Base-by-base conservation (phyloP, 2,888 invertebrate genomes). In the Mythimna ferrago region DNA sequence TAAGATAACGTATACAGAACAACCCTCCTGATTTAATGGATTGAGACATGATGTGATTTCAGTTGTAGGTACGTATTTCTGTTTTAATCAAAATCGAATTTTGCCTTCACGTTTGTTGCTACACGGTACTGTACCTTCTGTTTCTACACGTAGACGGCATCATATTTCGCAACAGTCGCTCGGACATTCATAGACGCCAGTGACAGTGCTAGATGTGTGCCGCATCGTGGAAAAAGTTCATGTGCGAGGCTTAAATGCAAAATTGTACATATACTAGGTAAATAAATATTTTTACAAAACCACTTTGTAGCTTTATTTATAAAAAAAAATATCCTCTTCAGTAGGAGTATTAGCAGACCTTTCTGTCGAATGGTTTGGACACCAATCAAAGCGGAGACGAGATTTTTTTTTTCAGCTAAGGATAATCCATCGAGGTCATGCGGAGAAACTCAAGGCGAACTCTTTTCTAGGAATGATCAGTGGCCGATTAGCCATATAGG, bases 271-370 rank as follows among this genome's bases (percentile, higher is more conserved):
- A 92, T 85, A 48, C 16, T 68, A 68, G 38, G 14, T 90, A 88
- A 92, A 92, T 94, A 92, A 93, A 93, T 93, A 93, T 94, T 94
- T 94, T 93, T 94, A 94, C 91, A 93, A 94, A 94, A 93, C 67
- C 71, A 82, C 10, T 65, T 44, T 21, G 10, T 60, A 10, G 65
- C 78, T 71, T 66, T 69, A 66, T 51, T 81, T 48, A 48, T 0
- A 10, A 11, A 41, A 41, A 41, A 38, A 7, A 38, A 38, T 38
- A 41, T 11, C 41, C 41, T 41, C 10, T 41, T 41, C 41, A 41
- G 11, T 41, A 41, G 41, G 41, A 10, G 10, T 41, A 41, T 44
- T 48, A 48, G 14, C 14, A 48, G 16, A 48, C 48, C 48, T 6
- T 26, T 26, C 26, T 2, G 4, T 54, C 10, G 54, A 54, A 21